Conservation (phyloP, 2,113 vertebrate genomes). For the Callipepla squamata region DNA sequence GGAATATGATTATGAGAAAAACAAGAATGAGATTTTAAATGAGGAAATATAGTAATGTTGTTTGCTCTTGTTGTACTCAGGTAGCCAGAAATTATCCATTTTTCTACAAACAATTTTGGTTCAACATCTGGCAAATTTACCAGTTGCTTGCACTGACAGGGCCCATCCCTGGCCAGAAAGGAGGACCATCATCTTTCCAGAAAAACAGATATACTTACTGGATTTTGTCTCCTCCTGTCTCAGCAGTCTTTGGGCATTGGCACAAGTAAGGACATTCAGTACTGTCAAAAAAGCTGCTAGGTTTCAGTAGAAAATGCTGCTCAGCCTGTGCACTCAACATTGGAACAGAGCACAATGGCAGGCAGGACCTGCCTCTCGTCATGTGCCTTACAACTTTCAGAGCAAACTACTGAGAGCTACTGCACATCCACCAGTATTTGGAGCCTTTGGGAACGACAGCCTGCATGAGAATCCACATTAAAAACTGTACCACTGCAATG, state of each 20-base stretch:
- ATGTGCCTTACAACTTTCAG: neutral
- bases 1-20: neutral
- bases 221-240: neutral
- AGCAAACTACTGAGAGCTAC: neutral
- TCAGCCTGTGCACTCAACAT: neutral
- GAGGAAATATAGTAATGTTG: neutral
- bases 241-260: neutral
- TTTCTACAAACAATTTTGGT: neutral
- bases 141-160: neutral
- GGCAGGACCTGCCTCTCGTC: neutral
- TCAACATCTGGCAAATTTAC: neutral
- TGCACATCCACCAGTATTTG: neutral
- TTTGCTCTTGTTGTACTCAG: neutral
- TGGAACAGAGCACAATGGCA: neutral
- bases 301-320: neutral
- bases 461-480: neutral
- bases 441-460: neutral
- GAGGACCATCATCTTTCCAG: neutral
- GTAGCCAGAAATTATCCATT: neutral
- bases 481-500: neutral
- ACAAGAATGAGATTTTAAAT: neutral
- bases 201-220: neutral
- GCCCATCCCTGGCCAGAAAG: neutral
- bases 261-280: neutral
- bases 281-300: neutral